Conservation (phyloP, 2,113 vertebrate species). For the Mionectes macconnelli region DNA sequence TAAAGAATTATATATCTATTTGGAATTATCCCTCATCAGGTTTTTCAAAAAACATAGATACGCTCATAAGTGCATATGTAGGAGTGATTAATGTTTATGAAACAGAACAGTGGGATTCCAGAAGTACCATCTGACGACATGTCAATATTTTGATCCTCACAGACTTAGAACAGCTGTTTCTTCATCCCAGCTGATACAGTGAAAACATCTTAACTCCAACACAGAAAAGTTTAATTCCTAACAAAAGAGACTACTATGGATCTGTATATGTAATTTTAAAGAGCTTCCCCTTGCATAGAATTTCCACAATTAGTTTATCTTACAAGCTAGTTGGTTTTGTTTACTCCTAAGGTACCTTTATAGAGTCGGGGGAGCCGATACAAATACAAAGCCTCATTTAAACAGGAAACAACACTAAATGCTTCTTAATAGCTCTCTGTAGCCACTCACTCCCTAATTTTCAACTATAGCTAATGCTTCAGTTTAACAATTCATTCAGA, state of each 20-base stretch:
- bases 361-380: not conserved
- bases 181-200: not conserved
- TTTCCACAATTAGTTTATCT: not conserved
- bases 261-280: not conserved
- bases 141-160: constrained; percentile 1
- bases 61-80: not conserved
- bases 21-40: not conserved
- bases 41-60: not conserved
- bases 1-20: not conserved
- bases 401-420: not conserved
- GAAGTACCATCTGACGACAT: not conserved
- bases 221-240: not conserved
- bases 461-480: not conserved
- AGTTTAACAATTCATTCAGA: not conserved
- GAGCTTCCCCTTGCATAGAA: not conserved
- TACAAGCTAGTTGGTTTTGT: not conserved
- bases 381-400: not conserved
- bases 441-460: not conserved
- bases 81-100: not conserved
- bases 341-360: not conserved
- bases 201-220: not conserved
- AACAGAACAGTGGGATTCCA: constrained; percentile 6
- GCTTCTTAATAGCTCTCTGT: not conserved
- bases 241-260: not conserved
- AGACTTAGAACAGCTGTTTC: constrained; percentile 37